These are phyloP conservation scores for Rotaria socialis DNA, from an alignment of 2,888 invertebrate species.

Conservation along the genomic window DNA sequence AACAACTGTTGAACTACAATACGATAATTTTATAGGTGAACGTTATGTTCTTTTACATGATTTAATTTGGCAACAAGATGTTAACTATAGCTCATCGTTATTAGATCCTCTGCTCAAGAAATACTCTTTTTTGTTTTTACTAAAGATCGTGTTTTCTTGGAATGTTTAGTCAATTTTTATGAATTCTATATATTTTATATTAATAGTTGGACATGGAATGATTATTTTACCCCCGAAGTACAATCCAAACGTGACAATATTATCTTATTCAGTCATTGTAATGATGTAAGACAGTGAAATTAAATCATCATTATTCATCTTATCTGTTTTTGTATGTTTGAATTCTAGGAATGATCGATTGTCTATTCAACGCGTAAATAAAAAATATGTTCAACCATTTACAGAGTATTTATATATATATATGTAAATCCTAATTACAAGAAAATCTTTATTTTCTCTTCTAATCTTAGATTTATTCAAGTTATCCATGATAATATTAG, in stretches of 20 bases:
- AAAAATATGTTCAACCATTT: background rate
- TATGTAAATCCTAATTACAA: background rate
- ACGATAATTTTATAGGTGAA: too few relatives aligned
- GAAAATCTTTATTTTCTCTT: background rate
- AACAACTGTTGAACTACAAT: too few relatives aligned
- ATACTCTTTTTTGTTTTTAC: too few relatives aligned
- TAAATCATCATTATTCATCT: too few relatives aligned
- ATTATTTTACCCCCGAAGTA: slow-evolving; percentile 10
- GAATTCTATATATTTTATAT: background rate
- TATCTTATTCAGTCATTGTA: slow-evolving; percentile 16
- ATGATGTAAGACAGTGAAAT: background rate
- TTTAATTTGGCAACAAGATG: too few relatives aligned
- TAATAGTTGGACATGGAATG: slow-evolving; percentile 4
- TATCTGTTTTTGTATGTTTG: background rate
- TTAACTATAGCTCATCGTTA: too few relatives aligned
- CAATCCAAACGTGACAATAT: background rate
- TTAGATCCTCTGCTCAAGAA: too few relatives aligned
- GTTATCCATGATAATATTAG: background rate
- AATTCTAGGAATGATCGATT: background rate
- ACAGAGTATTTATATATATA: background rate
- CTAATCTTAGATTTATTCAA: background rate
- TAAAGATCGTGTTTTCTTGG: too few relatives aligned
- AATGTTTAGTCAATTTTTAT: too few relatives aligned
- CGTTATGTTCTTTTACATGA: too few relatives aligned
- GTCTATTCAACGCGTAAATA: slow-evolving; percentile 6